A percentile compares a stretch with the other conserved stretches of the same genome.
phyloP scores from a whole-genome alignment of 2,797 vertebrate species.

The Lithobates sylvaticus region DNA sequence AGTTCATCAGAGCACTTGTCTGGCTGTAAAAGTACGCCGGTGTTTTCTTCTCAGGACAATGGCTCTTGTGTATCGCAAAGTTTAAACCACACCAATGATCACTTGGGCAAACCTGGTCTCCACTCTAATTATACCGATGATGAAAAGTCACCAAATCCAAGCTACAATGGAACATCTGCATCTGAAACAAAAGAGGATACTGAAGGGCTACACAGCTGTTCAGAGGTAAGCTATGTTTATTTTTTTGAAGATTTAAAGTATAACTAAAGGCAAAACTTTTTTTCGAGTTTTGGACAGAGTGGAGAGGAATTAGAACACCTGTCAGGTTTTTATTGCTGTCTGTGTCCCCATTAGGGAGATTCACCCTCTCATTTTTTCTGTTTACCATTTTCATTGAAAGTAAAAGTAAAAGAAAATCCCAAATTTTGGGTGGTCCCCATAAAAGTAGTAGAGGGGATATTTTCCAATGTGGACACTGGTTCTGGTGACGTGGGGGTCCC shows the following conservation, averaged over 20 bases:
- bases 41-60: constrained; percentile 60
- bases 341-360: too few species aligned
- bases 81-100: background rate
- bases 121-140: background rate
- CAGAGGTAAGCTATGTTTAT: constrained; percentile 21
- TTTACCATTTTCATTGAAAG: too few species aligned
- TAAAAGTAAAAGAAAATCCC: too few species aligned
- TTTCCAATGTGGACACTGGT: too few species aligned
- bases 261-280: too few species aligned
- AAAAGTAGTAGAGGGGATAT: too few species aligned
- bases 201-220: background rate
- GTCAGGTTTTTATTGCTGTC: too few species aligned
- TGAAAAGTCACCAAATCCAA: background rate
- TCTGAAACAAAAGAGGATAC: background rate
- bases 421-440: too few species aligned
- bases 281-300: too few species aligned
- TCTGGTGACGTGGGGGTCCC: too few species aligned
- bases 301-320: too few species aligned
- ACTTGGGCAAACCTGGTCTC: background rate
- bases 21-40: constrained; percentile 36
- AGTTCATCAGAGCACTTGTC: constrained; percentile 35
- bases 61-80: constrained; percentile 1
- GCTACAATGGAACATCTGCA: background rate
- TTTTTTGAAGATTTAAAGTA: background rate
- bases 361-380: too few species aligned